Conservation (phyloP, 2,888 invertebrate species). For the Amblyjoppa proteus region DNA sequence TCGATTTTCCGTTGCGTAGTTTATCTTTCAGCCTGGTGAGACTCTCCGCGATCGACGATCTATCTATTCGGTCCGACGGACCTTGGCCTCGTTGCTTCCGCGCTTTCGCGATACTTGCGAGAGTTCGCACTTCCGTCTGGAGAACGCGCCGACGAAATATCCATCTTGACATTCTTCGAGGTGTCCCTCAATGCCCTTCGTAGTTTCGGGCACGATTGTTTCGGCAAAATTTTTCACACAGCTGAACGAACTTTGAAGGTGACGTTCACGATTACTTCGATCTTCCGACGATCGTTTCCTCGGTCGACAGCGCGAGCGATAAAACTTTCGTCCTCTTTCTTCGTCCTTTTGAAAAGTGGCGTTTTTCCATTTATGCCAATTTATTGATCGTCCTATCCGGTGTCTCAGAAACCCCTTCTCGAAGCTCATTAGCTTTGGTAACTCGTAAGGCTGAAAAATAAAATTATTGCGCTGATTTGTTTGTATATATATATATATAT, state of each 20-base stretch:
- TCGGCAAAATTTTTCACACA: conserved; percentile 2
- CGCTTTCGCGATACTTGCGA: conserved; percentile 33
- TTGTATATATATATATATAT: background rate
- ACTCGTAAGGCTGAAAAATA: conserved; percentile 30
- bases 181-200: background rate
- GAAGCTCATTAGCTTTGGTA: conserved; percentile 31
- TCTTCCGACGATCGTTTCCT: background rate
- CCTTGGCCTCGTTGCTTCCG: background rate
- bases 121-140: background rate
- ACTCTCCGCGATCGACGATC: background rate
- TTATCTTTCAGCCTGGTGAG: background rate
- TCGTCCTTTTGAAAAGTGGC: background rate
- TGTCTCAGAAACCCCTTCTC: conserved; percentile 7
- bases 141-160: background rate
- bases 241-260: conserved; percentile 9
- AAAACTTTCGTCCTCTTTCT: background rate
- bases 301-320: background rate
- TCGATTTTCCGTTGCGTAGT: background rate
- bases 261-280: background rate
- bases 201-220: conserved; percentile 16
- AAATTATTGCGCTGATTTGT: background rate
- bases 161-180: background rate
- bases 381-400: conserved; percentile 12
- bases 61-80: background rate
- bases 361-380: conserved; percentile 23